Evolutionary conservation across 2,888 invertebrate genomes (phyloP), one percentile per base, ranked within the genome.

Genomic region (Drosophila tripunctata): DNA sequence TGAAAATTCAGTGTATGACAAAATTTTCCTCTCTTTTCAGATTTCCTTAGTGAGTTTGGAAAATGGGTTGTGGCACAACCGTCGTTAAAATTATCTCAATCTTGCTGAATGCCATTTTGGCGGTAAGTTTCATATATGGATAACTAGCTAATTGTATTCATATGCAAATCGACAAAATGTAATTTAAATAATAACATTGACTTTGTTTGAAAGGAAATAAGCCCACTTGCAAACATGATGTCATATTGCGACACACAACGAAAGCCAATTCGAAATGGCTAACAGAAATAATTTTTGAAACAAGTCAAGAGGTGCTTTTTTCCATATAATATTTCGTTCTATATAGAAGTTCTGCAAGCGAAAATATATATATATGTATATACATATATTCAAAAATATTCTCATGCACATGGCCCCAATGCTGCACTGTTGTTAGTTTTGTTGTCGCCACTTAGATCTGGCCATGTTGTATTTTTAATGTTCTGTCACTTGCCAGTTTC

Each of bases 51-150:
- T 27, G 3, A n/a, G 36, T 48, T 56, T 64, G n/a, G 6, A 76
- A 74, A 72, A 90, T 89, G 89, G 89, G 90, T 60, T 90, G 89
- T 55, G 76, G 80, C 51, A 89, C 88, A 43, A 88, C 82, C 44
- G 87, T 78, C 57, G 77, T 89, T 14, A 89, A 90, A 75, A 75
- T 90, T 62, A 67, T 83, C 65, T 83, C 81, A n/a, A 80, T 88
- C 47, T 72, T 69, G 52, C 66, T 87, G 63, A 88, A 90, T 72
- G 79, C 78, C 54, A 75, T 90, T 80, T 73, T 90, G 79, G 88
- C 90, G 89, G 89, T 89, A 82, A 89, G 89, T 86, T 33, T 44
- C 14, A 19, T 44, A 24, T 51, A 43, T 55, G 74, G 31, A 17
- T 17, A 64, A 35, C 21, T 36, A 57, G 17, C 24, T 10, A 10